These are phyloP conservation scores for Zeuzera pyrina DNA, from an alignment of 2,888 invertebrate genomes.

Conservation along the genomic window DNA sequence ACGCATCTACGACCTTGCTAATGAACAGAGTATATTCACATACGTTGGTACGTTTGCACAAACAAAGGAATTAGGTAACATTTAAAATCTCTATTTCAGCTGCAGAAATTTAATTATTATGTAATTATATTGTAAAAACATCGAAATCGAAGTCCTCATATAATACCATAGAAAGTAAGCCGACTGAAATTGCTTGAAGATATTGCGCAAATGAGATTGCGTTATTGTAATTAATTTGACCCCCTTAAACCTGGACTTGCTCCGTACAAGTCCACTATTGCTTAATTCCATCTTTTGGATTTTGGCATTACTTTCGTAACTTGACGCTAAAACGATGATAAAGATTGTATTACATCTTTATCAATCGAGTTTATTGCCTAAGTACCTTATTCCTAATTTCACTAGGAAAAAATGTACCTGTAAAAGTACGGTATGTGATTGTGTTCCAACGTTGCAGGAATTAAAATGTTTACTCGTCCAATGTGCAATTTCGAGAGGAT, in stretches of 20 bases:
- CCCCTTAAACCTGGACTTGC: conserved; percentile 34
- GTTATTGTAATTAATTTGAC: conserved; percentile 31
- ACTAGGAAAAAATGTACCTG: too few species aligned
- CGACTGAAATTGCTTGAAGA: conserved; percentile 15
- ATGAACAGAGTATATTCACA: conserved; percentile 51
- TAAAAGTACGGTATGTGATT: too few species aligned
- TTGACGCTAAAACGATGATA: conserved; percentile 4
- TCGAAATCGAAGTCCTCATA: background rate
- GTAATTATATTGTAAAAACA: too few species aligned
- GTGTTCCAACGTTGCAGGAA: too few species aligned
- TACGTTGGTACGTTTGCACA: conserved; percentile 43
- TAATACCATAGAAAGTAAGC: conserved; percentile 18
- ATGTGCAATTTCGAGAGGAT: too few species aligned
- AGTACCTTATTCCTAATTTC: too few species aligned
- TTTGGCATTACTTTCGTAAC: conserved; percentile 12
- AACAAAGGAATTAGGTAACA: conserved; percentile 1
- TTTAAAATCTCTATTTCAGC: too few species aligned
- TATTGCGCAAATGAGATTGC: conserved; percentile 35
- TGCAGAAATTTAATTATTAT: too few species aligned
- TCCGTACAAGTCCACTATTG: conserved; percentile 24
- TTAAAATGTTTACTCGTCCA: too few species aligned
- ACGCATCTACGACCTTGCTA: conserved; percentile 73
- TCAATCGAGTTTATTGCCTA: too few species aligned
- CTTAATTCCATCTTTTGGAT: conserved; percentile 19
- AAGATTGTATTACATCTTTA: conserved; percentile 3